Base-by-base conservation (phyloP, 1,140 invertebrate species). In the Drosophila orosa region DNA sequence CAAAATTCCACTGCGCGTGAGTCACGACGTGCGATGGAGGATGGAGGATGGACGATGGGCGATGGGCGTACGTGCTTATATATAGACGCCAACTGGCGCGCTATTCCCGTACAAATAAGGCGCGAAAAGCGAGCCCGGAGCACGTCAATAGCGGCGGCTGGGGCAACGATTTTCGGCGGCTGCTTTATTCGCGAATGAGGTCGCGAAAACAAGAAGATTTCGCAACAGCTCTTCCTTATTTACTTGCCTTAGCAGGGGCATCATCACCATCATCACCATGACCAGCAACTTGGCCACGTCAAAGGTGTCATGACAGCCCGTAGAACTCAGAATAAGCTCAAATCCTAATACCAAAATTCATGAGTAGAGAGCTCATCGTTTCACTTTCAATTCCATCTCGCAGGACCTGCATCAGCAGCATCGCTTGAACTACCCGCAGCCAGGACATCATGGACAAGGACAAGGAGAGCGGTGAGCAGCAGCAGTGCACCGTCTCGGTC, bases 401-500 rank as follows among this genome's bases (percentile, higher is more conserved):
- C 19, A 74, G 72, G 59, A 42, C 52, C 37, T 50, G 63, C 37
- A 9, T 5, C 22, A 45, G 13, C 69, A 86, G 55, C 74, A 66
- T 62, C 59, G 47, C 57, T 91, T 90, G 80, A 71, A 40, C 25
- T 10, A 7, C 15, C 27, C n/a, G 24, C 40, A 60, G 45, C 22
- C 42, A 45, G 39, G 45, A 68, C 5, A 86, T 80, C 80, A 65
- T 82, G 44, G 92, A 74, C 48, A 84, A 78, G 67, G 92, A 92
- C 66, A 86, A 78, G 31, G 79, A 83, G 54, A 67, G 72, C 56
- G 92, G 31, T 35, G 50, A 52, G 13, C 48, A 40, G 37, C 37
- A 93, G 48, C 81, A 93, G 72, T 95, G 94, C 83, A 93, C 93
- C 56, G 84, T 95, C 33, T 92, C 93, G 59, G 84, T 95, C 44